These are phyloP conservation scores for Arctocebus calabarensis DNA, from an alignment of 2,797 vertebrate genomes.

Conservation along the genomic window DNA sequence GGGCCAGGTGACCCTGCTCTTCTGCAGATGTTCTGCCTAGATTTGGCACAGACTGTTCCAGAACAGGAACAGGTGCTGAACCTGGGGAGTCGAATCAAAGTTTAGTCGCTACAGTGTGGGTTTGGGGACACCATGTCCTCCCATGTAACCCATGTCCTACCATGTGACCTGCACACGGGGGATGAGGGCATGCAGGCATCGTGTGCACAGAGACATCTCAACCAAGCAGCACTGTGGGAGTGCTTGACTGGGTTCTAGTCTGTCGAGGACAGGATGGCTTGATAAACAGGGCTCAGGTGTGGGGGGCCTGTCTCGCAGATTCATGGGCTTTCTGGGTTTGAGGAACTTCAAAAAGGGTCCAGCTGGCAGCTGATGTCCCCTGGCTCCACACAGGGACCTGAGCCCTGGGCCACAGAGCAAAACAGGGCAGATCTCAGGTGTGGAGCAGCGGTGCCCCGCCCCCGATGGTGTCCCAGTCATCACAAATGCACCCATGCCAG, in stretches of 20 bases:
- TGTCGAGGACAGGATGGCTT: not conserved
- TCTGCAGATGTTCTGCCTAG: fast-evolving
- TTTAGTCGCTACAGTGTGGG: constrained; percentile 4
- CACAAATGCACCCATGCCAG: not conserved
- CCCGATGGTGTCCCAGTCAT: not conserved
- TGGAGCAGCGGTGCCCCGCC: too few relatives aligned
- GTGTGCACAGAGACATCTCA: not conserved
- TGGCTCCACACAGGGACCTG: fast-evolving
- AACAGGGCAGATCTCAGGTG: not conserved
- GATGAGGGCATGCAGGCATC: not conserved
- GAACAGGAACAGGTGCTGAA: not conserved
- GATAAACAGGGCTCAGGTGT: fast-evolving
- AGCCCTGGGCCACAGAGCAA: not conserved
- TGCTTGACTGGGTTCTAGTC: not conserved
- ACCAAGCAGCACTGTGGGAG: not conserved
- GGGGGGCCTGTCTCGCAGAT: fast-evolving
- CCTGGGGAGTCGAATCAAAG: constrained; percentile 56
- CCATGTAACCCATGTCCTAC: not conserved
- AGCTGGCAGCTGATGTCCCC: not conserved
- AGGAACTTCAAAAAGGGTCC: not conserved
- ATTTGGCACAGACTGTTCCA: not conserved
- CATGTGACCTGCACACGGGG: not conserved
- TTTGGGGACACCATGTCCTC: not conserved
- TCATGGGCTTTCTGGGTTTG: fast-evolving
- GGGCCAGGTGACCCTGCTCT: too few relatives aligned